These are phyloP conservation scores for Cecropterus lyciades DNA, from an alignment of 1,140 invertebrate species.

Conservation along the genomic window DNA sequence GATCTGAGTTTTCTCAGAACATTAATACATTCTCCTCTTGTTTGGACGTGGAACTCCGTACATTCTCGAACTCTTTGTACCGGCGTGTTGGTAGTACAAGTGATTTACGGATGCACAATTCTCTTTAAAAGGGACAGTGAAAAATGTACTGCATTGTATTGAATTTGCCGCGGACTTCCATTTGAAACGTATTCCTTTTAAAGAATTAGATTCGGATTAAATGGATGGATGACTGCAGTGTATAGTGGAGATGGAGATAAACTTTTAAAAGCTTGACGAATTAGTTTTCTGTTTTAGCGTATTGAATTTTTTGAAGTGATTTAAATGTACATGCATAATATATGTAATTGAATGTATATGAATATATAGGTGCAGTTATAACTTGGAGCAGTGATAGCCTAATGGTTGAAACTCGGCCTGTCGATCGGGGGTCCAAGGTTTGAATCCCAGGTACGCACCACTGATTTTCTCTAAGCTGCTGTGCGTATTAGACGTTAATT, in stretches of 20 bases:
- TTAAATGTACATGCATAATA: too few species aligned
- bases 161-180: conserved; percentile 37
- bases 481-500: too few species aligned
- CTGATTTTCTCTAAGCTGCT: too few species aligned
- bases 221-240: conserved; percentile 27
- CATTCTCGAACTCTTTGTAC: conserved; percentile 47
- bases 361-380: too few species aligned
- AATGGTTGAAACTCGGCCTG: too few species aligned
- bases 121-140: conserved; percentile 52
- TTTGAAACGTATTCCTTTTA: conserved; percentile 37
- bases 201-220: conserved; percentile 37
- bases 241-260: conserved; percentile 15
- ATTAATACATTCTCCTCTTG: conserved; percentile 29
- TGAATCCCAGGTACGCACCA: too few species aligned
- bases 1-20: conserved; percentile 16
- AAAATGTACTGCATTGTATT: conserved; percentile 45
- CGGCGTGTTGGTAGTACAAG: conserved; percentile 43
- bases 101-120: conserved; percentile 54
- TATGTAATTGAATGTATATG: too few species aligned
- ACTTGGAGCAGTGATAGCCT: too few species aligned
- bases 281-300: conserved; percentile 6
- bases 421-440: too few species aligned
- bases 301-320: not conserved
- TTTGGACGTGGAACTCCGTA: conserved; percentile 32
- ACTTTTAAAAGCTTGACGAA: conserved; percentile 21